Evolutionary conservation across 2,888 invertebrate genomes (phyloP), one percentile per base, ranked within the genome.

Genomic region (Trisateles emortualis): DNA sequence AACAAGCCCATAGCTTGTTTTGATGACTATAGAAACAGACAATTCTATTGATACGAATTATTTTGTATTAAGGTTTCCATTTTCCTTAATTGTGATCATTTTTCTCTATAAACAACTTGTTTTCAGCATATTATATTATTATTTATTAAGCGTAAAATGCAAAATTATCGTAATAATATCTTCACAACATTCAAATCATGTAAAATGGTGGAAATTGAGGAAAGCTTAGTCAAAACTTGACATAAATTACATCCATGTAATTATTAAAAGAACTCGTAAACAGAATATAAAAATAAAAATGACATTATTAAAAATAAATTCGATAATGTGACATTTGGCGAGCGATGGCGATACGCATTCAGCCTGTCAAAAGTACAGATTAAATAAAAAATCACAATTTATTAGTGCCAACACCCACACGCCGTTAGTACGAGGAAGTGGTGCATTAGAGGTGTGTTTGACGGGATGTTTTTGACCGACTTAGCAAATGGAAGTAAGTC

Each of bases 321-420:
- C 51, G 44, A 57, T 59, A 63, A 52, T 66, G 60, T 70, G 71
- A 69, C 68, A 57, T 55, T 64, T 58, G 39, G 42, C 59, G 68
- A 67, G 68, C 59, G 42, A 70, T 55, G 68, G 68, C 43, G 38
- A 49, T 36, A 56, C 71, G 52, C 71, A 67, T 64, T 69, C 53
- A 55, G 55, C 49, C 54, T 70, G 68, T 69, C 71, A 69, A 67
- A 69, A 41, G 51, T 49, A 61, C 45, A 64, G 61, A 70, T 70
- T 64, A 69, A 60, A 70, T 59, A 61, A 53, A 69, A 70, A 54
- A 39, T 33, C 32, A 35, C 29, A 54, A 54, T 54, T 54, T 54
- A 54, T 54, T 49, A 54, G 19, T 59, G 52, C 43, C 43, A 40
- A 58, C 64, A 50, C 72, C 68, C 64, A 71, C 63, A 39, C 45